These are phyloP conservation scores for Euthynnus affinis DNA, from an alignment of 2,797 vertebrate species.

Conservation along the genomic window DNA sequence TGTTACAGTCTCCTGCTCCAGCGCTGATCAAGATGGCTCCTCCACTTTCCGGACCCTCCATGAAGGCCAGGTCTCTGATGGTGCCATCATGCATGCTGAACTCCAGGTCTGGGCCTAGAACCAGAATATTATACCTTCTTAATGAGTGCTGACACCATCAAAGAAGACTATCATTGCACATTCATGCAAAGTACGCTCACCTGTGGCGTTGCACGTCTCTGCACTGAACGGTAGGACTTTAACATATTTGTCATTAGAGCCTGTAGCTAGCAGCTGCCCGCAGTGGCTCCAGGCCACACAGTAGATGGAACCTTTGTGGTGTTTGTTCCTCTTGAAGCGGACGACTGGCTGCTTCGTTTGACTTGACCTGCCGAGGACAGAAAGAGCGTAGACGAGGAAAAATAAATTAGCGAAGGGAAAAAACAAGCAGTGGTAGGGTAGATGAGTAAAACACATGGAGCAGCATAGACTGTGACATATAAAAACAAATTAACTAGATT, in stretches of 20 bases:
- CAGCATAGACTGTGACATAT: not conserved
- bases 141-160: not conserved
- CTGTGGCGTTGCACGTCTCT: conserved; percentile 97
- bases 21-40: conserved; percentile 98
- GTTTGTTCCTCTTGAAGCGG: conserved; percentile 98
- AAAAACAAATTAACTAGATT: not conserved
- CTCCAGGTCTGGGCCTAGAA: conserved; percentile 95
- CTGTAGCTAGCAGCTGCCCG: conserved; percentile 96
- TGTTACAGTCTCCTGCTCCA: conserved; percentile 98
- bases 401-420: not conserved
- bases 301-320: conserved; percentile 99
- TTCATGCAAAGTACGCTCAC: conserved; percentile 77
- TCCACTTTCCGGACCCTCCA: conserved; percentile 98
- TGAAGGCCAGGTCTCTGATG: conserved; percentile 97
- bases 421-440: not conserved
- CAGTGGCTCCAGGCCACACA: conserved; percentile 99
- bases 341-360: conserved; percentile 90
- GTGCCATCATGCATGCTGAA: conserved; percentile 99
- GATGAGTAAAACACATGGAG: not conserved
- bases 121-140: not conserved
- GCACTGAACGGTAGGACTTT: conserved; percentile 98
- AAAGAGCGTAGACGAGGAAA: not conserved
- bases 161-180: not conserved
- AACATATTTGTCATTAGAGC: conserved; percentile 99
- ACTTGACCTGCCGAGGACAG: conserved; percentile 81